A percentile compares a stretch with the other conserved stretches of the same genome.
phyloP scores from a whole-genome alignment of 2,113 vertebrate species.

The Setophaga coronata region DNA sequence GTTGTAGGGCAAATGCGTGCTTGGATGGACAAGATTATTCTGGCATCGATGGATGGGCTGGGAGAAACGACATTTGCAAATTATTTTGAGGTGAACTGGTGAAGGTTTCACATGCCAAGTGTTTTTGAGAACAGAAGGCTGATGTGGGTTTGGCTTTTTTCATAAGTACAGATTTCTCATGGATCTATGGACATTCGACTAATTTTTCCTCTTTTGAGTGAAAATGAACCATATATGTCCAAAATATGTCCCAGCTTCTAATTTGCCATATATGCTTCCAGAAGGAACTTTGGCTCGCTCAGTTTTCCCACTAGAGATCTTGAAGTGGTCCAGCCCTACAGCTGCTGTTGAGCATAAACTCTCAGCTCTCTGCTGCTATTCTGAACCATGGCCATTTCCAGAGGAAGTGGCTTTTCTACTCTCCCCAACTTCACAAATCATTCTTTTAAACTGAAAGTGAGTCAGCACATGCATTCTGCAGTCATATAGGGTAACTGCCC shows the following conservation, averaged over 20 bases:
- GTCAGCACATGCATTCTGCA: neutral
- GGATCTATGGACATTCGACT: neutral
- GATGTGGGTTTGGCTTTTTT: neutral
- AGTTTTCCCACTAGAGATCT: neutral
- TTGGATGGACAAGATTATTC: neutral
- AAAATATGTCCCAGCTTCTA: neutral
- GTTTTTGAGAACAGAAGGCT: neutral
- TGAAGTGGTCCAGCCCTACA: neutral
- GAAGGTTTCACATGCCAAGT: neutral
- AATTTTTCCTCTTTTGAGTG: neutral
- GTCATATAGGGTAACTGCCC: neutral
- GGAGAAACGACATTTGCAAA: neutral
- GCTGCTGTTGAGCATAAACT: neutral
- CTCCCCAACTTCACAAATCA: neutral
- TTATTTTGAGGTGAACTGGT: neutral
- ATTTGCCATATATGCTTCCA: neutral
- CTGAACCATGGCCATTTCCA: neutral
- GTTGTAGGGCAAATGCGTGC: neutral
- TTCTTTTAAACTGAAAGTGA: neutral
- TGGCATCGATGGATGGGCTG: neutral
- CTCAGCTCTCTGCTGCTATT: neutral
- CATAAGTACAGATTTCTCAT: neutral
- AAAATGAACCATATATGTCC: neutral
- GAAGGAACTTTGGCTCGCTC: neutral
- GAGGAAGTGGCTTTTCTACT: neutral